phyloP scores from a whole-genome alignment of 1,140 invertebrate genomes.

The Caenorhabditis briggsae region DNA sequence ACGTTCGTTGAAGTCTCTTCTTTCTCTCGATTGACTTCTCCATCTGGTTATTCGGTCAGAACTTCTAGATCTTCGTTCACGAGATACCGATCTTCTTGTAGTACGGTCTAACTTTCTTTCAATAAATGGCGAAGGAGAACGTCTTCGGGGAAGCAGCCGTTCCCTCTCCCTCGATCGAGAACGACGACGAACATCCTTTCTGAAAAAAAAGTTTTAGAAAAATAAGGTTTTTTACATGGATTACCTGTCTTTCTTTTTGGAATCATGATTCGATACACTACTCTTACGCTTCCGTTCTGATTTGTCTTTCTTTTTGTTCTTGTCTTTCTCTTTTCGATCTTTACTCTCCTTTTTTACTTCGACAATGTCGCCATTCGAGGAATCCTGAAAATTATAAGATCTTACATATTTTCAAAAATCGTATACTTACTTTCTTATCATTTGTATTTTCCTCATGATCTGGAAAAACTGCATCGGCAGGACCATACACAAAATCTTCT shows the following conservation, averaged over 20 bases:
- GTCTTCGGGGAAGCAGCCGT: neutral
- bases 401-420: too few relatives aligned
- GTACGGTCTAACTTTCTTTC: neutral
- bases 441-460: neutral
- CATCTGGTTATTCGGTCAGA: constrained; percentile 64
- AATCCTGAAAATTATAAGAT: neutral
- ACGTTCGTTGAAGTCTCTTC: constrained; percentile 45
- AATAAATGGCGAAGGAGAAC: neutral
- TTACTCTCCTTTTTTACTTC: neutral
- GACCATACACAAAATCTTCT: constrained; percentile 5
- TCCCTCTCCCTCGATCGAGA: neutral
- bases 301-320: neutral
- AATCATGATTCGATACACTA: neutral
- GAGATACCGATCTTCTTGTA: constrained; percentile 72
- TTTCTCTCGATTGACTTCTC: constrained; percentile 69
- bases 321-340: neutral
- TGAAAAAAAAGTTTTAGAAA: neutral
- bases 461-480: neutral
- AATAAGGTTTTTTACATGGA: neutral
- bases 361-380: neutral
- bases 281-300: neutral
- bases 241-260: neutral
- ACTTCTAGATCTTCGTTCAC: constrained; percentile 74
- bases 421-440: neutral
- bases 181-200: neutral